Evolutionary conservation across 2,888 invertebrate species (phyloP).

Genomic region (Rhingia campestris): DNA sequence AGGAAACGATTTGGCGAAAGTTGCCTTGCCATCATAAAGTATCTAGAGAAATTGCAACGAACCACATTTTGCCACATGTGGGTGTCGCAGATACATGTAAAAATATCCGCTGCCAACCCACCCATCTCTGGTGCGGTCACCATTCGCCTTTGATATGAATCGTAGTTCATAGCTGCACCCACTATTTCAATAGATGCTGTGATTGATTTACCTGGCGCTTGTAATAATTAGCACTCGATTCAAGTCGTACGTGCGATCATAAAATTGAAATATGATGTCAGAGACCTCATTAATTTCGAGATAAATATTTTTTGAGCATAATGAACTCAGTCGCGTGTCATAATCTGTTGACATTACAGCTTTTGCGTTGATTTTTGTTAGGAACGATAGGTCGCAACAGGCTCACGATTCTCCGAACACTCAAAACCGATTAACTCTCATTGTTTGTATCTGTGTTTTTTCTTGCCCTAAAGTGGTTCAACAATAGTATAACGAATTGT

Average conservation of each 20-base stretch:
- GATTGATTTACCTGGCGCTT: slow-evolving; percentile 29
- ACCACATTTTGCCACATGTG: background rate
- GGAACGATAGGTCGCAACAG: slow-evolving; percentile 37
- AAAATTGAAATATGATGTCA: slow-evolving; percentile 24
- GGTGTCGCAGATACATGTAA: background rate
- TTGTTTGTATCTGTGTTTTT: slow-evolving; percentile 14
- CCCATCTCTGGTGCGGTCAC: slow-evolving; percentile 1
- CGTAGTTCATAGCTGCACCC: slow-evolving; percentile 17
- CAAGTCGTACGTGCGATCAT: background rate
- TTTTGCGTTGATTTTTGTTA: slow-evolving; percentile 51
- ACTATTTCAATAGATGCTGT: background rate
- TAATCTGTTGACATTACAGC: slow-evolving; percentile 54
- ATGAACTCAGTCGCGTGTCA: slow-evolving; percentile 45
- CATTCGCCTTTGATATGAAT: slow-evolving; percentile 16
- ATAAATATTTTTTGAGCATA: slow-evolving; percentile 51
- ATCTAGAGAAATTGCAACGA: slow-evolving; percentile 34
- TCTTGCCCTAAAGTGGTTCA: slow-evolving; percentile 15
- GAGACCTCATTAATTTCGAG: background rate
- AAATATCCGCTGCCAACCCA: background rate
- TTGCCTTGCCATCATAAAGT: slow-evolving; percentile 36
- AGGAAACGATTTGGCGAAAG: slow-evolving; percentile 21
- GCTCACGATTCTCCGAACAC: slow-evolving; percentile 37
- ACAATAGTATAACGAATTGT: slow-evolving; percentile 44
- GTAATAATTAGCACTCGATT: slow-evolving; percentile 15
- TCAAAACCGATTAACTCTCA: slow-evolving; percentile 50